Evolutionary conservation across 1,140 invertebrate species (phyloP), one percentile per base, ranked within the genome.

Genomic region (Drosophila leontia): DNA sequence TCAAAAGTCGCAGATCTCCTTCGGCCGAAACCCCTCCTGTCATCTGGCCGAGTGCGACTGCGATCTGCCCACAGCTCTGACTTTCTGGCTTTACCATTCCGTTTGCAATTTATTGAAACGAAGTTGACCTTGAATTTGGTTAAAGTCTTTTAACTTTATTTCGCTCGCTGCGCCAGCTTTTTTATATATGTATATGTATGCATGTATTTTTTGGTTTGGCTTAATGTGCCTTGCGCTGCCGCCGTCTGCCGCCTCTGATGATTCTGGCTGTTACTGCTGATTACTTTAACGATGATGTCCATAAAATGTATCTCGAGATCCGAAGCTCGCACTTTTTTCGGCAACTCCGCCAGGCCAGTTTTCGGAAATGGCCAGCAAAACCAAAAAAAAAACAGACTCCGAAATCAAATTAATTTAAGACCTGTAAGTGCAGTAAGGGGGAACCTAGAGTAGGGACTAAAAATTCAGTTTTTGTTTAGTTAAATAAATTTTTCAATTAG

Each of bases 81-180:
- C 29, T 51, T 47, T 13, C 47, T 53, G 78, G 55, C 63, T 59
- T 67, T 44, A 79, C 63, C 78, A 75, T 81, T 84, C 82, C 68
- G 86, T 84, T 87, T 84, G 84, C 83, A 87, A 84, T 87, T 87
- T 87, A 87, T 88, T 90, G 81, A 81, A 84, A 88, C 85, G 85
- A 90, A 85, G 85, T 81, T 88, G 85, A 90, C 85, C 85, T 88
- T 88, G 85, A 90, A 90, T 90, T 90, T 88, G 81, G 85, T 80
- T 90, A 84, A 88, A 88, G 84, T 88, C 84, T 88, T 78, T 88
- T 88, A 90, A 90, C 81, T 88, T 88, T 88, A 88, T 81, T 81
- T 79, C 69, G 64, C 72, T 84, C 63, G 75, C 83, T 76, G 82
- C 81, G 81, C 55, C 55, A 67, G 44, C 71, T 65, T 75, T 75